Percentiles rank a stretch among this genome's conserved stretches.
Evolutionary conservation across 2,888 invertebrate species (phyloP).

Genomic region (Lypha dubia): DNA sequence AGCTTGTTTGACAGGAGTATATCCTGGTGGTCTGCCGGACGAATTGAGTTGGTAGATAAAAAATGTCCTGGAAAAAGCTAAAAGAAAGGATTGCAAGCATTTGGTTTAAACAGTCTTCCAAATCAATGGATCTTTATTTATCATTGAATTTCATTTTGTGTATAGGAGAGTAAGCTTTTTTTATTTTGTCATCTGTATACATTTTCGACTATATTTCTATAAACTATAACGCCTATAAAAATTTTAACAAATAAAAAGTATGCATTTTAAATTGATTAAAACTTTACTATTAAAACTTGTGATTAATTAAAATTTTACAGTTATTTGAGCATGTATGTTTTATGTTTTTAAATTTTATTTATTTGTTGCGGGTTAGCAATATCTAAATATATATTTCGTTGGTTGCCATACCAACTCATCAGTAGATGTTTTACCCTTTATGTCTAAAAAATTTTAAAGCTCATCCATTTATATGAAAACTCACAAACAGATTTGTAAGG

Average conservation of each 20-base stretch:
- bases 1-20: slow-evolving; percentile 96
- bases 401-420: too few relatives aligned
- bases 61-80: not conserved
- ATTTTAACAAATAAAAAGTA: not conserved
- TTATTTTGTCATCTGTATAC: not conserved
- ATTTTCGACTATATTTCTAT: not conserved
- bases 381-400: too few relatives aligned
- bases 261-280: too few relatives aligned
- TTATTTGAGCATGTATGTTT: too few relatives aligned
- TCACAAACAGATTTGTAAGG: too few relatives aligned
- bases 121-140: not conserved
- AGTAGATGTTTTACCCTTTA: too few relatives aligned
- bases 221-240: not conserved
- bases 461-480: too few relatives aligned
- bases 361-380: too few relatives aligned
- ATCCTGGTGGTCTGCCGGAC: slow-evolving; percentile 88
- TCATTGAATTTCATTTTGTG: not conserved
- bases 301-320: too few relatives aligned
- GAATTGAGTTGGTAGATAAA: slow-evolving; percentile 82
- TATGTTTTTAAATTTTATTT: too few relatives aligned
- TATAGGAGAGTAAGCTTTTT: not conserved
- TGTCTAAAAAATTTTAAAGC: too few relatives aligned
- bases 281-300: too few relatives aligned
- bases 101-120: not conserved
- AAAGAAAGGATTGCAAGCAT: not conserved